These are phyloP conservation scores for Drosophila persimilis DNA, from an alignment of 1,140 invertebrate species.

Conservation along the genomic window DNA sequence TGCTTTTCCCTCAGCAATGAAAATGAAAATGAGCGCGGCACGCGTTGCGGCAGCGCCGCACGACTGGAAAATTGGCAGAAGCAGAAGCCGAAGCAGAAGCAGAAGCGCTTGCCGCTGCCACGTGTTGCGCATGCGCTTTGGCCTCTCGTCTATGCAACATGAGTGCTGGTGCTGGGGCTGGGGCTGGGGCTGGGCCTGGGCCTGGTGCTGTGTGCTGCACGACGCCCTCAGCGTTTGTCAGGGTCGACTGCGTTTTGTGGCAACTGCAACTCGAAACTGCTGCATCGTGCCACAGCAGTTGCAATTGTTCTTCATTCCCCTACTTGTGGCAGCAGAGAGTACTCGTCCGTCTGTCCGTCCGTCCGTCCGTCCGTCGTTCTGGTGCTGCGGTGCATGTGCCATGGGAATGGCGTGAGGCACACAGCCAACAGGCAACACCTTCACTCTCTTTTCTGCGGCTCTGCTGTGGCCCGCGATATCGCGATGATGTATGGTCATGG, in stretches of 20 bases:
- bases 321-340: constrained; percentile 9
- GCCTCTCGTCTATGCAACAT: constrained; percentile 6
- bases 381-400: constrained; percentile 3
- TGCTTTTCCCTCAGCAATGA: constrained; percentile 44
- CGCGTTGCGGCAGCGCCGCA: constrained; percentile 66
- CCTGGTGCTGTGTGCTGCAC: constrained; percentile 23
- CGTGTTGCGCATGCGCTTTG: constrained; percentile 77
- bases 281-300: constrained; percentile 69
- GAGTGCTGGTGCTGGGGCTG: not conserved
- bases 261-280: constrained; percentile 54
- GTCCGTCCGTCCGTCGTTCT: too few species aligned
- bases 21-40: constrained; percentile 79
- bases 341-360: too few species aligned
- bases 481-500: constrained; percentile 73
- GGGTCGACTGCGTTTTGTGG: constrained; percentile 68
- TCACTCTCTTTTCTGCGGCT: constrained; percentile 58
- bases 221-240: constrained; percentile 76
- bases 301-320: constrained; percentile 62
- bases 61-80: constrained; percentile 76
- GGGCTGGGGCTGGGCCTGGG: too few species aligned
- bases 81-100: constrained; percentile 19
- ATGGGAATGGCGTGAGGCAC: constrained; percentile 58
- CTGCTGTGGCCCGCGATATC: constrained; percentile 43
- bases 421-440: constrained; percentile 64
- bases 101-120: constrained; percentile 53